Percentiles rank a stretch among this genome's conserved stretches.
Conservation (phyloP, 2,888 invertebrate genomes). For the Panzeria rudis region DNA sequence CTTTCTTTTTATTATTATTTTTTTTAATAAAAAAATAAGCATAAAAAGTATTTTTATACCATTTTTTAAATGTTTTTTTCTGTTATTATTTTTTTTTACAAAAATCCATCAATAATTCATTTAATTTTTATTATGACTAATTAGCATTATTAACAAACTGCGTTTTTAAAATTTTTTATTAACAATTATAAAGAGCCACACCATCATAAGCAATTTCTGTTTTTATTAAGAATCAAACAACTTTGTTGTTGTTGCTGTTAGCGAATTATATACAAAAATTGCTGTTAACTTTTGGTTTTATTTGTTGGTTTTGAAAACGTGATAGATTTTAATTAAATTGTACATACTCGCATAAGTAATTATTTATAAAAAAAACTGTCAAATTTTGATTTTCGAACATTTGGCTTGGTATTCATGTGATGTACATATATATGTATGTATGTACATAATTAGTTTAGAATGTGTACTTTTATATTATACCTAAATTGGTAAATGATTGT, state of each 20-base stretch:
- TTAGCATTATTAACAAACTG: no score
- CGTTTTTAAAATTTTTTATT: neutral
- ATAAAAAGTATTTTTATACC: no score
- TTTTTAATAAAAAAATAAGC: no score
- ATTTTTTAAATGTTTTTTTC: neutral
- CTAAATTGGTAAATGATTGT: no score
- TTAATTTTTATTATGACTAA: no score
- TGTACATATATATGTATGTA: slow-evolving; percentile 3
- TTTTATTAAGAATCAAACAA: neutral
- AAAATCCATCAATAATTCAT: no score
- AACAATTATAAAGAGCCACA: neutral
- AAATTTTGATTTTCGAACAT: slow-evolving; percentile 16
- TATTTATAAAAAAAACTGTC: slow-evolving; percentile 34
- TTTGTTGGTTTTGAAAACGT: slow-evolving; percentile 33
- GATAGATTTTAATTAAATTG: neutral
- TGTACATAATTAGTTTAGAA: slow-evolving; percentile 10
- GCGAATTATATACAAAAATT: neutral
- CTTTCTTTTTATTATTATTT: slow-evolving; percentile 34
- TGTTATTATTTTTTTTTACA: neutral
- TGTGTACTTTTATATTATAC: neutral
- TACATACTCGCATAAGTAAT: neutral
- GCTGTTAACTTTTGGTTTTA: neutral
- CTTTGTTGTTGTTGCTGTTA: neutral
- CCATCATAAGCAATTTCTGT: no score
- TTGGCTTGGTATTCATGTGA: slow-evolving; percentile 34